Percentiles rank a stretch among this genome's conserved stretches.
Conservation (phyloP, 2,113 vertebrate genomes). For the Heterochromis multidens region DNA sequence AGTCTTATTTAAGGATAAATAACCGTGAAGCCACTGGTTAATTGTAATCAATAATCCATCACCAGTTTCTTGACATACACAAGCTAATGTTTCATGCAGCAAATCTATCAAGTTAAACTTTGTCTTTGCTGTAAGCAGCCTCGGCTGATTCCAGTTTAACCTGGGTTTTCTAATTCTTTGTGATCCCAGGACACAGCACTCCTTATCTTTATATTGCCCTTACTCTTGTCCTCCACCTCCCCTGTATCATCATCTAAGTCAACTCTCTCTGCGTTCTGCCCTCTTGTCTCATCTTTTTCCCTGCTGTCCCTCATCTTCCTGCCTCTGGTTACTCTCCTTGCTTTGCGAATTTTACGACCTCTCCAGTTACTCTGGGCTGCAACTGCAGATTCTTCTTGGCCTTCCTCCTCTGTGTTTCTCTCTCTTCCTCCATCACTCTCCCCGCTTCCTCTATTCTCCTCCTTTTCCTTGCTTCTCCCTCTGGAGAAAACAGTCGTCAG, state of each 20-base stretch:
- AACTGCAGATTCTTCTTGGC: not conserved
- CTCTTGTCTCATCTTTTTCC: not conserved
- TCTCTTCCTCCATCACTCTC: not conserved
- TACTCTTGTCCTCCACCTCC: not conserved
- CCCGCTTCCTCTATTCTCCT: not conserved
- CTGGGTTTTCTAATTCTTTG: not conserved
- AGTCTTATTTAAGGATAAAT: not conserved
- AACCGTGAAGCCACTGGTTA: not conserved
- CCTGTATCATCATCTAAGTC: not conserved
- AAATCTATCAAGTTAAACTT: not conserved
- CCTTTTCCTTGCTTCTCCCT: not conserved
- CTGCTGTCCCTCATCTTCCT: not conserved
- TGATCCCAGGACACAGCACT: not conserved
- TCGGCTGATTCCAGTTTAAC: not conserved
- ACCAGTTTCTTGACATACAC: not conserved
- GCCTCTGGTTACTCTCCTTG: slow-evolving; percentile 34
- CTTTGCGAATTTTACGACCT: slow-evolving; percentile 43
- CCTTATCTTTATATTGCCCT: not conserved
- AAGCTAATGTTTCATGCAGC: not conserved
- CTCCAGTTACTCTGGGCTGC: slow-evolving; percentile 42
- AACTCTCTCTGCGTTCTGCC: not conserved
- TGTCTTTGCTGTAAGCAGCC: not conserved
- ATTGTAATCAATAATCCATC: not conserved
- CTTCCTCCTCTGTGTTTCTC: not conserved
- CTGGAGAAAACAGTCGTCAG: not conserved